Conservation (phyloP, 2,113 vertebrate species). For the Heteronetta atricapilla region DNA sequence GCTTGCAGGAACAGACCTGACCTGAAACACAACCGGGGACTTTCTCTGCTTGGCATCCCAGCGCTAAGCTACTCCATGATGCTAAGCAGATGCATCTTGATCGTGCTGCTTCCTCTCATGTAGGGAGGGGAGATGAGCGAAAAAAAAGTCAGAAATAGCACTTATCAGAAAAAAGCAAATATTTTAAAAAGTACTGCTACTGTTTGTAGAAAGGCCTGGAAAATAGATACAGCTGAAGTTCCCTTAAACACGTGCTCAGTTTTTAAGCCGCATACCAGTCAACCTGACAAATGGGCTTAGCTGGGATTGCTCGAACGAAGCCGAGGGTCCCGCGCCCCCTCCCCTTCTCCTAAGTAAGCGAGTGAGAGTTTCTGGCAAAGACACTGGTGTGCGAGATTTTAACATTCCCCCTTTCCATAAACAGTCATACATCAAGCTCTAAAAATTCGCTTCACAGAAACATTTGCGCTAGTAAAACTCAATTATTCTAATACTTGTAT, state of each 20-base stretch:
- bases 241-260: background rate
- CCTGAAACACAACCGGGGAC: background rate
- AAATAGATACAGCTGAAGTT: background rate
- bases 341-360: background rate
- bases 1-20: background rate
- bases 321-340: fast-evolving
- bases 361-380: slow-evolving; percentile 34
- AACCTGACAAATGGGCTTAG: background rate
- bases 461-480: slow-evolving; percentile 53
- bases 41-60: background rate
- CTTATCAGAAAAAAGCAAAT: slow-evolving; percentile 35
- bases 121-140: background rate
- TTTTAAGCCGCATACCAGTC: background rate
- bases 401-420: slow-evolving; percentile 52
- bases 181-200: slow-evolving; percentile 45
- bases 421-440: slow-evolving; percentile 65
- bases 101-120: background rate
- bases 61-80: background rate
- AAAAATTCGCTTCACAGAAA: slow-evolving; percentile 62
- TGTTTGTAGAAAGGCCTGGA: slow-evolving; percentile 8
- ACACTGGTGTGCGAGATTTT: slow-evolving; percentile 41
- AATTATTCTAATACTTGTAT: slow-evolving; percentile 64
- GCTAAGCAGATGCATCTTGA: background rate
- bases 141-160: slow-evolving; percentile 1
- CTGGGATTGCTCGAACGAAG: background rate